A percentile compares a stretch with the other conserved stretches of the same genome.
Evolutionary conservation across 2,797 vertebrate species (phyloP).

Genomic region (Myotis findleyi): DNA sequence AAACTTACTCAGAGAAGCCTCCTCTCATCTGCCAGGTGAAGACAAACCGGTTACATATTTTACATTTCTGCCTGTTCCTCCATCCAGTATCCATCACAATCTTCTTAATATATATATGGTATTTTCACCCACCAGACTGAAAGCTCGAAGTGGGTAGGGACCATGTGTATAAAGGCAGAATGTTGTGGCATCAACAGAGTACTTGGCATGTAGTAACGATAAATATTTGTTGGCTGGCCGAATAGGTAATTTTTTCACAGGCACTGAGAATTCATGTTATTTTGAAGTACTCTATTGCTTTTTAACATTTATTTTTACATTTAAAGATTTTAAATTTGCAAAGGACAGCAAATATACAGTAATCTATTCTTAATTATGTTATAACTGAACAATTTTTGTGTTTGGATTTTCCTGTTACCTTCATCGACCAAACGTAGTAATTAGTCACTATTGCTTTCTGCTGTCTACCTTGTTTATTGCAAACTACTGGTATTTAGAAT

Average conservation of each 20-base stretch:
- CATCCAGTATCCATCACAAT: not conserved
- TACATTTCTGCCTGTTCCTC: not conserved
- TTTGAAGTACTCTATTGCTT: not conserved
- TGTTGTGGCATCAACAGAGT: not conserved
- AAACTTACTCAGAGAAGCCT: not conserved
- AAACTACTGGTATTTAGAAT: conserved; percentile 68
- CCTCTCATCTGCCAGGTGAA: not conserved
- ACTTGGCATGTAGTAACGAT: not conserved
- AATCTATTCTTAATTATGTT: conserved; percentile 74
- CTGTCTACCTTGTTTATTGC: conserved; percentile 56
- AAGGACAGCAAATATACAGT: conserved; percentile 45
- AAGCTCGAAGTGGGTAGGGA: not conserved
- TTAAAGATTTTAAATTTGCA: conserved; percentile 53
- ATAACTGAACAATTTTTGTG: conserved; percentile 59
- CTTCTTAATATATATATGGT: not conserved
- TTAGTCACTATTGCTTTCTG: conserved; percentile 68
- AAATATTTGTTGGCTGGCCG: not conserved
- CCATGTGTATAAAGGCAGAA: not conserved
- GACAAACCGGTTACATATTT: not conserved
- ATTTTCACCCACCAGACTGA: not conserved
- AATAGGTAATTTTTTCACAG: conserved; percentile 23
- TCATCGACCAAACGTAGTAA: conserved; percentile 65
- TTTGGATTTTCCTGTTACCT: conserved; percentile 65
- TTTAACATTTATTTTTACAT: conserved; percentile 61
- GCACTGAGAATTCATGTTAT: not conserved